Evolutionary conservation across 2,888 invertebrate species (phyloP).

Genomic region (Sesia apiformis): DNA sequence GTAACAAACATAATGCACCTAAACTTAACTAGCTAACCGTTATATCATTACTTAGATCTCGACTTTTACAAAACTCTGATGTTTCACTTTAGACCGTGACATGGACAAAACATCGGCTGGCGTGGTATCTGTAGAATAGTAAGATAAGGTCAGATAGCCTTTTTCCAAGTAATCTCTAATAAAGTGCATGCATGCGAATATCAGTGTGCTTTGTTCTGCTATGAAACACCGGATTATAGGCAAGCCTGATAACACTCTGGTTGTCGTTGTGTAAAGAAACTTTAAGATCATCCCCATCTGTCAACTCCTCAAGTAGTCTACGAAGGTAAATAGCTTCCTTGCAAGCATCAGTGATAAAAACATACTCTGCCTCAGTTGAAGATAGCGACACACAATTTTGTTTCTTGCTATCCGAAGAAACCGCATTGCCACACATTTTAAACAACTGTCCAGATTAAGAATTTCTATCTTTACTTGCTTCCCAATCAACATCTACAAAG

Average conservation of each 20-base stretch:
- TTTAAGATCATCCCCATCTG: not conserved
- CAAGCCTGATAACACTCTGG: not conserved
- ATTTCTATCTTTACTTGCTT: constrained; percentile 5
- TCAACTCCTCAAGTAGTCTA: not conserved
- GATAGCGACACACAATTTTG: constrained; percentile 10
- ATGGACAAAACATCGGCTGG: too few relatives aligned
- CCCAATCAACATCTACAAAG: constrained; percentile 16
- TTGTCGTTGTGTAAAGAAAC: not conserved
- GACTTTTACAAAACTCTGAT: too few relatives aligned
- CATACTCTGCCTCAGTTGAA: constrained; percentile 7
- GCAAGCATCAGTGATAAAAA: constrained; percentile 1
- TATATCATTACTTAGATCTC: too few relatives aligned
- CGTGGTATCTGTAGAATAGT: too few relatives aligned
- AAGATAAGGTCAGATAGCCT: too few relatives aligned
- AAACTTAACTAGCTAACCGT: too few relatives aligned
- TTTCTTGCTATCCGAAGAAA: constrained; percentile 12
- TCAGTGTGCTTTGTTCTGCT: too few relatives aligned
- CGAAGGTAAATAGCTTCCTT: constrained; percentile 4
- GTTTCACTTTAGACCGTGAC: too few relatives aligned
- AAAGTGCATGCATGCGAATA: too few relatives aligned
- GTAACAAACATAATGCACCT: too few relatives aligned
- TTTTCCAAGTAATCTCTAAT: too few relatives aligned
- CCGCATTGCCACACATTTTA: constrained; percentile 7
- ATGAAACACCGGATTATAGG: not conserved
- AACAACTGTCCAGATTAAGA: constrained; percentile 14